Evolutionary conservation across 2,888 invertebrate species (phyloP).

Genomic region (Ennomos erosarius): DNA sequence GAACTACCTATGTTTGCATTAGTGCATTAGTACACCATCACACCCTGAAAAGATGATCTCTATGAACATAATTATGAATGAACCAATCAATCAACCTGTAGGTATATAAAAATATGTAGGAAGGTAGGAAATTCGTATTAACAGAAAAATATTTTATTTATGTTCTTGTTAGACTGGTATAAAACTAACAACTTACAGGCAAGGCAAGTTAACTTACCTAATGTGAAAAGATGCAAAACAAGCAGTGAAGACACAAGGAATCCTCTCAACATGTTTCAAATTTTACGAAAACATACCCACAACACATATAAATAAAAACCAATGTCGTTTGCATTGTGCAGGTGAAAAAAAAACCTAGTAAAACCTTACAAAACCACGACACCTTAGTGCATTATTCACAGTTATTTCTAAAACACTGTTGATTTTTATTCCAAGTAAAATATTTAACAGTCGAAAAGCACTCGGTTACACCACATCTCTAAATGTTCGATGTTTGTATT

Average conservation of each 20-base stretch:
- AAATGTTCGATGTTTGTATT: constrained; percentile 44
- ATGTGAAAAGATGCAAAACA: constrained; percentile 62
- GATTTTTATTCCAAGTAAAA: constrained; percentile 54
- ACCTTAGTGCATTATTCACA: constrained; percentile 52
- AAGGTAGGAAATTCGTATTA: too few relatives aligned
- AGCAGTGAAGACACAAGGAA: constrained; percentile 66
- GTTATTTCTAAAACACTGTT: constrained; percentile 59
- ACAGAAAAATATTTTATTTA: too few relatives aligned
- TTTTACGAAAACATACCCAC: constrained; percentile 65
- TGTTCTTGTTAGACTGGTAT: too few relatives aligned
- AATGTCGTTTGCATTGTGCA: constrained; percentile 75
- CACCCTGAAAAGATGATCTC: too few relatives aligned
- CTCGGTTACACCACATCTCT: constrained; percentile 30
- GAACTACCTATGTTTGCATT: too few relatives aligned
- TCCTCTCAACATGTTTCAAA: constrained; percentile 77
- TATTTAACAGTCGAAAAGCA: constrained; percentile 54
- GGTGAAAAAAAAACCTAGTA: constrained; percentile 50
- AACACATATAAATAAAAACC: constrained; percentile 62
- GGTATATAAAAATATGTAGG: too few relatives aligned
- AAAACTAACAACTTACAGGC: too few relatives aligned
- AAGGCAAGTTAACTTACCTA: constrained; percentile 71
- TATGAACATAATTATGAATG: too few relatives aligned
- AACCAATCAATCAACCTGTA: too few relatives aligned
- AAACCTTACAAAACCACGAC: constrained; percentile 57
- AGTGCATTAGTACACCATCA: too few relatives aligned